These are phyloP conservation scores for Invenusta paracnida DNA, from an alignment of 2,888 invertebrate species.

Conservation along the genomic window DNA sequence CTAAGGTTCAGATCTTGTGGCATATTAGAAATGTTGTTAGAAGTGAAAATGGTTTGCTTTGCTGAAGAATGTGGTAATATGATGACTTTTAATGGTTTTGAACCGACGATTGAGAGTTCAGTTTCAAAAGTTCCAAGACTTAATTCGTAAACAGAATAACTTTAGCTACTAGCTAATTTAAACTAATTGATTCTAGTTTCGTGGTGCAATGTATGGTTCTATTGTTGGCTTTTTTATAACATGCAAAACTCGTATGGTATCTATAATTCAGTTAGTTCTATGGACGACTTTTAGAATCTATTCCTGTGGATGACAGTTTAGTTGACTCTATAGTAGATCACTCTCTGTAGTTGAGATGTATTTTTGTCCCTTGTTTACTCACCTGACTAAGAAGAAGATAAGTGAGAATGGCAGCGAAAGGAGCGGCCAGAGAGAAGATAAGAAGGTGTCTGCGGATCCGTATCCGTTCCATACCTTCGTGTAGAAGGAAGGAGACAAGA, in stretches of 20 bases:
- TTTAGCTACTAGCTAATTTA: too few relatives aligned
- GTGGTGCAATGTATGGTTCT: too few relatives aligned
- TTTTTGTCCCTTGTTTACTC: too few relatives aligned
- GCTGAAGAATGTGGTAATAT: background rate
- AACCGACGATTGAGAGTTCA: background rate
- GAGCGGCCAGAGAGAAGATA: conserved; percentile 87
- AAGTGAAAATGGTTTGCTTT: background rate
- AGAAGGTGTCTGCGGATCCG: conserved; percentile 81
- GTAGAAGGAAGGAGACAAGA: conserved; percentile 88
- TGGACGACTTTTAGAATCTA: too few relatives aligned
- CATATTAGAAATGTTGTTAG: background rate
- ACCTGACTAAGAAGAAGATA: conserved; percentile 66
- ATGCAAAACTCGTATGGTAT: too few relatives aligned
- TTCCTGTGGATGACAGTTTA: too few relatives aligned
- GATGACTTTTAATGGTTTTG: background rate
- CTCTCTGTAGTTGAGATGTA: too few relatives aligned
- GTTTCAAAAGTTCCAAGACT: background rate
- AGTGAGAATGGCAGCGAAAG: conserved; percentile 79
- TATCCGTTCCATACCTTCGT: conserved; percentile 83
- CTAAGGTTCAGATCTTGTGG: background rate
- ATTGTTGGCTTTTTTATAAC: background rate
- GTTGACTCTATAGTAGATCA: too few relatives aligned
- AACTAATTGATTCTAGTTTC: too few relatives aligned
- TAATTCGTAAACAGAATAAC: background rate
- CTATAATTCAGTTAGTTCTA: too few relatives aligned